Evolutionary conservation across 2,113 vertebrate genomes (phyloP).

Genomic region (Antechinus flavipes): DNA sequence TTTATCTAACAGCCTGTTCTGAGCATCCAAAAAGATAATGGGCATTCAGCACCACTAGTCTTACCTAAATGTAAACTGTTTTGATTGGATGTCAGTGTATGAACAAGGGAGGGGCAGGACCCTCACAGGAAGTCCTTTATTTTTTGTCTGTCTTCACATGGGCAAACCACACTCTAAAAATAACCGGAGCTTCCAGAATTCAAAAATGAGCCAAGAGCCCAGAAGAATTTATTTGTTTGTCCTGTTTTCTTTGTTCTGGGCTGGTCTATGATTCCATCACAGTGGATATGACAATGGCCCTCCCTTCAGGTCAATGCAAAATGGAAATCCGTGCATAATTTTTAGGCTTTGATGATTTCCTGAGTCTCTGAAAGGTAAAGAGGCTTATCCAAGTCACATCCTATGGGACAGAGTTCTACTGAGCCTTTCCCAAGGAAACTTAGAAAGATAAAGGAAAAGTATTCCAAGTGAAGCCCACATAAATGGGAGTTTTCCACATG

Average conservation of each 20-base stretch:
- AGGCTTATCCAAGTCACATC: too few relatives aligned
- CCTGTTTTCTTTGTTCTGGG: too few relatives aligned
- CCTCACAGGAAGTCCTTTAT: background rate
- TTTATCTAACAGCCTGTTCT: background rate
- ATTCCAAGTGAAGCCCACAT: background rate
- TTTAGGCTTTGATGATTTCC: too few relatives aligned
- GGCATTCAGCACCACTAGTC: background rate
- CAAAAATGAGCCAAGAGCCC: background rate
- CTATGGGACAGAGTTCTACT: too few relatives aligned
- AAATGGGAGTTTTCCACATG: background rate
- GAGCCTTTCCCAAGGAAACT: too few relatives aligned
- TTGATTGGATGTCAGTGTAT: background rate
- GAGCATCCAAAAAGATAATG: background rate
- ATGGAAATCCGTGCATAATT: too few relatives aligned
- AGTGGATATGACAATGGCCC: too few relatives aligned
- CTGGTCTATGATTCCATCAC: too few relatives aligned
- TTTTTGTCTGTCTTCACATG: background rate
- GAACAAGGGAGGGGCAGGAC: background rate
- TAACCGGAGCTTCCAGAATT: background rate
- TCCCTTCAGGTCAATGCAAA: too few relatives aligned
- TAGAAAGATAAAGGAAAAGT: too few relatives aligned
- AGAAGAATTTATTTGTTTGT: background rate
- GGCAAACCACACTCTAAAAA: background rate
- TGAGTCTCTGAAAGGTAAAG: too few relatives aligned
- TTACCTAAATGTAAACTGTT: background rate